Base-by-base conservation (phyloP, 2,113 vertebrate genomes). In the Eurypyga helias region DNA sequence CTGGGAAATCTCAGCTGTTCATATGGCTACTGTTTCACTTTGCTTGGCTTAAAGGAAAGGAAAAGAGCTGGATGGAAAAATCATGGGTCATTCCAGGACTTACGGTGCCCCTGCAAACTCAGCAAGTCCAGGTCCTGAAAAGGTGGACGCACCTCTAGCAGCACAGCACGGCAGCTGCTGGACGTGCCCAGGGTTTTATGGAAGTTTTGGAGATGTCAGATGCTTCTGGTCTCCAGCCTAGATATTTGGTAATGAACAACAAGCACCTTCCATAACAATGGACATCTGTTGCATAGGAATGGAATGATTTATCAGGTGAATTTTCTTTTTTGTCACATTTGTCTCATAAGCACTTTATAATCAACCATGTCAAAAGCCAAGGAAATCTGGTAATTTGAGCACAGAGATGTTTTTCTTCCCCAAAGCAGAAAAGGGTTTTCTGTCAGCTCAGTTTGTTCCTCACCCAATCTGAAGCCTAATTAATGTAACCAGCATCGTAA, bases 11-110 rank as follows among this genome's bases (percentile, higher is more conserved):
- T 89, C 71, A 90, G 80, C 54, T 62, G 11, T 49, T 94, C 13
- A 1, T 64, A 76, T 41, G 89, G 84, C 95, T 96, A 97, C 91
- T 78, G 87, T 93, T 89, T 71, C 78, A 93, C 90, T 97, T 94
- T 96, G 36, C 51, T 95, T 96, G 92, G 92, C 92, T 87, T 43
- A 55, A 78, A 81, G 84, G 72, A 87, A 78, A 89, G 90, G 93
- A 57, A 89, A 84, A 95, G 89, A 58, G 9, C 73, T 46, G 25
- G 54, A n/a, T 82, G 87, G 91, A 93, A 94, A 91, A 89, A 54
- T 54, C 36, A 17, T 6, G 46, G 55, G 9, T 75, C 0, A 0
- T 46, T 81, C 58, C 46, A 84, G 69, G 41, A 84, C 75, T 62
- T 84, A 55, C 1, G 2, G 46, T 87, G 58, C 46, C 49, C 70